Evolutionary conservation across 2,888 invertebrate genomes (phyloP), one percentile per base, ranked within the genome.

Genomic region (Aspidiotus destructor): DNA sequence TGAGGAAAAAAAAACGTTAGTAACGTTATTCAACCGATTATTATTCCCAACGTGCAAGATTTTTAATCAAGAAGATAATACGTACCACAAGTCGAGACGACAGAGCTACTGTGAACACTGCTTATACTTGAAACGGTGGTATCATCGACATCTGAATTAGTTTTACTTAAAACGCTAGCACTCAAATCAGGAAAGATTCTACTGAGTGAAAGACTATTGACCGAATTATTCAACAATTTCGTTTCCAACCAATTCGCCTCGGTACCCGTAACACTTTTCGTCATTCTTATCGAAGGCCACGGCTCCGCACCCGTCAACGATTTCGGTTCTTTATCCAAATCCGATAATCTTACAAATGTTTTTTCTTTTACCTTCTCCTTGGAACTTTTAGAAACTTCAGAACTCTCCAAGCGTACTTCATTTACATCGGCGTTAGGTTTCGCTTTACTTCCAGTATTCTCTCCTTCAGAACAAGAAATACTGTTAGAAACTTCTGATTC

Each of bases 281-380:
- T 67, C 67, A 67, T 67, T 9, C 67, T 11, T 13, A 60, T 16
- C 67, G 60, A 67, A 17, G 58, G 28, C 67, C 67, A 67, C 28
- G 55, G 57, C 17, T 67, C 67, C 40, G 58, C 48, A 8, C n/a
- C 6, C 85, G 86, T 85, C 85, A 63, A 53, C 63, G 69, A 8
- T 67, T 70, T 41, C 52, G 71, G 63, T 57, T 67, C 64, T 15
- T 65, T 55, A 75, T 90, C 89, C 76, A 91, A 80, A 76, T 91
- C 90, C 1, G 90, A 90, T 8, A 91, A 79, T 74, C 85, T 85
- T 0, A 91, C 90, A 75, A 88, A 87, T 68, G 80, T 78, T 40
- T 72, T 60, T 54, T 61, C 63, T 64, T 60, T 60, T 9, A 8
- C 62, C 15, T 60, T 58, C 40, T 67, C 67, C n/a, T 58, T 42